Base-by-base conservation (phyloP, 2,797 vertebrate genomes). In the Spheniscus humboldti region DNA sequence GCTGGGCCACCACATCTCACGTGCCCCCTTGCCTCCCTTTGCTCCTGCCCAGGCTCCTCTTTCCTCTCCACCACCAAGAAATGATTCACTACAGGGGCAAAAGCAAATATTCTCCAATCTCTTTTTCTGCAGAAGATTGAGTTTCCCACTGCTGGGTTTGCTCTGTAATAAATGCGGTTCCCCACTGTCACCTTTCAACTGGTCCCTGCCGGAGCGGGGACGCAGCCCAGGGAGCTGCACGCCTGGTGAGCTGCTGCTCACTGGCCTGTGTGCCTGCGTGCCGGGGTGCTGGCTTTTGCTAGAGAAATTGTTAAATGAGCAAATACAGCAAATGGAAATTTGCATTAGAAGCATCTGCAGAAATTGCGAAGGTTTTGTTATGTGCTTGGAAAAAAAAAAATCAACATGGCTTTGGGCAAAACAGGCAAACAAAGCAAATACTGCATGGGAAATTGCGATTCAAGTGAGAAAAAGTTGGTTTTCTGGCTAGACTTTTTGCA, bases 401-500 rank as follows among this genome's bases (percentile, higher is more conserved):
- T 11, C 41, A 86, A 18, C 39, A 41, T 47, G 53, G 64, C 89
- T 95, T 91, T 92, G 53, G 81, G 92, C 85, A 64, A 91, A 95
- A 91, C 52, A 94, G 60, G 50, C 75, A 80, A 91, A 94, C 62
- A 93, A 95, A 93, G 84, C 64, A 77, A 93, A 91, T 86, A 74
- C 78, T 68, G 81, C 75, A 85, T 37, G 53, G 48, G 69, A 89
- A 95, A 77, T 93, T 72, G 72, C 16, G 22, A 86, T 87, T 90
- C 72, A 63, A 91, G 68, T 75, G 80, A 89, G 81, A 79, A 94
- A 64, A 94, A 43, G 64, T 64, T 94, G 31, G 30, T 35, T 92
- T 96, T 93, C 91, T 96, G 81, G 76, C 19, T 94, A 74, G 53
- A 67, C 77, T 83, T 95, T 92, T 84, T 1, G 1, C 67, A 35